A percentile compares a stretch with the other conserved stretches of the same genome.
Evolutionary conservation across 2,797 vertebrate species (phyloP).

Genomic region (Chloroceryle amazona): DNA sequence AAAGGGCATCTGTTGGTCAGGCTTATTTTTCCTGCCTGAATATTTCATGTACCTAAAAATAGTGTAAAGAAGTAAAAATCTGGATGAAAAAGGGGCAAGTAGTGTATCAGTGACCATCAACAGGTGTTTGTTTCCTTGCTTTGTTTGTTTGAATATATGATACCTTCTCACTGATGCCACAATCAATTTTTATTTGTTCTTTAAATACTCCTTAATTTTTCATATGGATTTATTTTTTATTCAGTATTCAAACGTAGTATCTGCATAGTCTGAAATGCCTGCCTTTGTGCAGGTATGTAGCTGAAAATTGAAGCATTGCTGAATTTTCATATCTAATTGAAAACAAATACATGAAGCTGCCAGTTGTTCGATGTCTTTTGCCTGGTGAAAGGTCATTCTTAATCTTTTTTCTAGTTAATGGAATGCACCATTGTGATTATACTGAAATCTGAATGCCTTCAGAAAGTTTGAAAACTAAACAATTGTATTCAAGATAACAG

Average conservation of each 20-base stretch:
- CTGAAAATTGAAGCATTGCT: background rate
- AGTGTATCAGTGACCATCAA: background rate
- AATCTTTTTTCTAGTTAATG: constrained; percentile 71
- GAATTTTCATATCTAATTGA: constrained; percentile 57
- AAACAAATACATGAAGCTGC: constrained; percentile 63
- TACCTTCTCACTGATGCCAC: background rate
- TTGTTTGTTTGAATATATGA: background rate
- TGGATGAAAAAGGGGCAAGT: background rate
- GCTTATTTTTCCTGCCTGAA: background rate
- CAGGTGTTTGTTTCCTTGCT: background rate
- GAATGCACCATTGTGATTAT: constrained; percentile 59
- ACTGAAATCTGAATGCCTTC: constrained; percentile 65
- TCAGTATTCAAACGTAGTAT: background rate
- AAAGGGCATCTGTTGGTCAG: background rate
- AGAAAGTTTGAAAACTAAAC: constrained; percentile 76
- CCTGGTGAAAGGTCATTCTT: constrained; percentile 73
- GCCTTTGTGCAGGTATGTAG: background rate
- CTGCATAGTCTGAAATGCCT: background rate
- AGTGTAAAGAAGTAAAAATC: background rate
- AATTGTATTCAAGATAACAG: constrained; percentile 57
- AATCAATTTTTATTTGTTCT: background rate
- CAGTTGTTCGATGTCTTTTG: constrained; percentile 46
- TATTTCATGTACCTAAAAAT: background rate
- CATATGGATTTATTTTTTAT: background rate
- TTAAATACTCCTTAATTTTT: background rate